Evolutionary conservation across 2,888 invertebrate genomes (phyloP).

Genomic region (Trichogramma dendrolimi): DNA sequence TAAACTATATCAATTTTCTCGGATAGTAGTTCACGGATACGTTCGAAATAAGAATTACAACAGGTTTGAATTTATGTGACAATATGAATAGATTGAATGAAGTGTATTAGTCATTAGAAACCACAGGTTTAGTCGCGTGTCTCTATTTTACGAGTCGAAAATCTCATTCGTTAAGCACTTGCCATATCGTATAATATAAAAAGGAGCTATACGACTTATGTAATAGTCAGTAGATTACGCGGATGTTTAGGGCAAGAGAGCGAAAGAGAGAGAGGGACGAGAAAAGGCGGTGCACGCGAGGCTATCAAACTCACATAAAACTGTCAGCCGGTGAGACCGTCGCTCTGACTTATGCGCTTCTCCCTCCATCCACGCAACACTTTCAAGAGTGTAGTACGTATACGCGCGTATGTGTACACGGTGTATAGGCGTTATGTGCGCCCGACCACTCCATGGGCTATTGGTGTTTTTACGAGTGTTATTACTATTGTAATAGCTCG

Average conservation of each 20-base stretch:
- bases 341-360: constrained; percentile 49
- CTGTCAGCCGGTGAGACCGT: constrained; percentile 49
- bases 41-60: constrained; percentile 34
- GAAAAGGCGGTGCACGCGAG: constrained; percentile 31
- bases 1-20: no score
- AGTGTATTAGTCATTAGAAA: no score
- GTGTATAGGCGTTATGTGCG: not conserved
- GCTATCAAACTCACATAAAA: constrained; percentile 54
- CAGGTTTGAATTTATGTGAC: constrained; percentile 53
- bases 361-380: constrained; percentile 28
- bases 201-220: no score
- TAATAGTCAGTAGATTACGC: not conserved
- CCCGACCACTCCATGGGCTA: constrained; percentile 39
- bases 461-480: constrained; percentile 57
- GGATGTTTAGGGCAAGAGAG: constrained; percentile 12
- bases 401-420: constrained; percentile 21
- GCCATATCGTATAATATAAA: no score
- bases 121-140: no score
- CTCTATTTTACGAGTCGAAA: no score
- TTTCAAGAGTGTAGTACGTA: not conserved
- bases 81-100: constrained; percentile 30
- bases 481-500: no score
- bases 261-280: constrained; percentile 30
- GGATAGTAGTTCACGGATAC: no score
- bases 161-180: no score